phyloP scores from a whole-genome alignment of 2,113 vertebrate species.

The Antigone vipio region DNA sequence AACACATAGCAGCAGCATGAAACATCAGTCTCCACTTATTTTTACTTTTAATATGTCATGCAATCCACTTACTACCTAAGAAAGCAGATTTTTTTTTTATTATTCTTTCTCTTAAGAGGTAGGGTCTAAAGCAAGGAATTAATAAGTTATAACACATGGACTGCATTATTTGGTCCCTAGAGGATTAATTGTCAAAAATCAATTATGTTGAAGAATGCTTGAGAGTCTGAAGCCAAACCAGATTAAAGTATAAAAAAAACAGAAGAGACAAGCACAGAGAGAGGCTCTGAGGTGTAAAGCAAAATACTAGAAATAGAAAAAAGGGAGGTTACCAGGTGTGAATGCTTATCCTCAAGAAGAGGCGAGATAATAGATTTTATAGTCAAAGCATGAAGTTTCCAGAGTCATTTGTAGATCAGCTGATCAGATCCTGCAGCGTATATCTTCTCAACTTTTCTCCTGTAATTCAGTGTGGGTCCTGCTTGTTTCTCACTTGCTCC shows the following conservation, averaged over 20 bases:
- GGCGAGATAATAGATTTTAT: not conserved
- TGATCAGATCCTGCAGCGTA: not conserved
- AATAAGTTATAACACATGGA: not conserved
- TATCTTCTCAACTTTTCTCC: not conserved
- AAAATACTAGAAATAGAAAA: not conserved
- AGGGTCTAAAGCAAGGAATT: not conserved
- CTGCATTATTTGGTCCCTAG: not conserved
- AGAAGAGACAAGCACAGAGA: not conserved
- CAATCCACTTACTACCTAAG: not conserved
- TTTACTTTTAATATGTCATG: not conserved
- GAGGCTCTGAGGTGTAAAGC: not conserved
- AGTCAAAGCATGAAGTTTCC: not conserved
- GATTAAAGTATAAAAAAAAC: not conserved
- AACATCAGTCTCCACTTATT: not conserved
- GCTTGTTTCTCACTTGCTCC: not conserved
- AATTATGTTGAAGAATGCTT: not conserved
- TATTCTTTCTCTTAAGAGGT: not conserved
- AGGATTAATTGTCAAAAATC: not conserved
- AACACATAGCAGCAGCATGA: not conserved
- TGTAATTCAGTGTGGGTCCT: not conserved
- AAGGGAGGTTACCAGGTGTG: not conserved
- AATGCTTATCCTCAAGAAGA: not conserved
- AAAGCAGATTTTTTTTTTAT: not conserved
- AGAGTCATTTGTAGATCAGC: not conserved
- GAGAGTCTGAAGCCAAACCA: not conserved